Evolutionary conservation across 92 coral and sea anemone species (phyloP), one percentile per base, ranked within the genome.

Genomic region (Zoanthus sansibaricus): DNA sequence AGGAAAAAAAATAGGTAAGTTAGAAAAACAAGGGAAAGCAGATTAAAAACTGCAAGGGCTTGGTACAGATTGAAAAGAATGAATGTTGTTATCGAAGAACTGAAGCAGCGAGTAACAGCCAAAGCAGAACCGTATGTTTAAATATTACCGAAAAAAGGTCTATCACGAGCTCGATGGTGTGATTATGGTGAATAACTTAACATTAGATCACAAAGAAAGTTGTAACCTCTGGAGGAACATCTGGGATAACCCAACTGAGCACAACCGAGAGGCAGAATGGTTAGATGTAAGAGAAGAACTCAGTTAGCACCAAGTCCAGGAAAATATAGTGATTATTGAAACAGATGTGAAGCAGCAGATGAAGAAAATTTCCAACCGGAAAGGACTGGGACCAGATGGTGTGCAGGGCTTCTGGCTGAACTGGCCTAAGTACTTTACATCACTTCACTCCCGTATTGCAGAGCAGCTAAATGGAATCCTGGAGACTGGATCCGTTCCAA

Each of bases 301-400:
- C 42, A 37, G 42, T 37, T 4, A 37, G 37, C 56, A 71, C 58
- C 13, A 76, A 66, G 58, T 76, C 16, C 56, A 82, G 72, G 86
- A 61, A n/a, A 51, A 62, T 42, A 32, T 52, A 32, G n/a, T n/a
- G 8, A 75, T 75, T 21, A 15, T 0, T 75, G 73, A 1, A n/a
- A 13, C 62, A 13, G 88, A 21, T 55, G 82, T 85, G 62, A 52
- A 73, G 32, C 67, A 84, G 18, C 77, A 72, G 59, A 16, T 72
- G 52, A 72, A 69, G 42, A n/a, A 89, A 47, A 54, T 48, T 8
- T 32, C 90, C 18, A 88, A 78, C 51, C 83, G 84, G 86, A 88
- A 79, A 69, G 78, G 78, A 61, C 88, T 87, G 12, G 87, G 90
- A 1, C 87, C n/a, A 37, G 90, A 87, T 79, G 86, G 86, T 15